Conservation (phyloP, 2,113 vertebrate genomes). For the Glaucidium brasilianum region DNA sequence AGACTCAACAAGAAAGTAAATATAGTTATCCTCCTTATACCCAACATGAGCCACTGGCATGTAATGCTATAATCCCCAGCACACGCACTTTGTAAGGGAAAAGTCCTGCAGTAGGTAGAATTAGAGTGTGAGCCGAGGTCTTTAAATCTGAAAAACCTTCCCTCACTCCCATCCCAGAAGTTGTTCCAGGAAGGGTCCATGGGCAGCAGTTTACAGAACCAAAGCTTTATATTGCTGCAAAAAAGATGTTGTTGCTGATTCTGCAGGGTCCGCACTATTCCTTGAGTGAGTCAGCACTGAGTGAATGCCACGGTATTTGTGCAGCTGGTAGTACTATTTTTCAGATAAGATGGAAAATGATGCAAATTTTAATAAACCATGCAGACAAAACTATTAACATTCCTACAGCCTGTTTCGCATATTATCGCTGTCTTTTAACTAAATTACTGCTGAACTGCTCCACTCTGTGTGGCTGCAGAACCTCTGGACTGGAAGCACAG, state of each 20-base stretch:
- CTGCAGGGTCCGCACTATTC: not conserved
- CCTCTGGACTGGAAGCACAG: not conserved
- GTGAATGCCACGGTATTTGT: not conserved
- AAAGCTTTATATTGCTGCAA: not conserved
- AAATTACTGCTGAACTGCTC: not conserved
- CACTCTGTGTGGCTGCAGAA: fast-evolving
- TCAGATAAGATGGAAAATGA: conserved; percentile 4
- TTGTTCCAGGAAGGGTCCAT: not conserved
- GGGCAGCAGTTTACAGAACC: not conserved
- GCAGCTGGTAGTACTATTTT: not conserved
- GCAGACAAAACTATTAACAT: conserved; percentile 5
- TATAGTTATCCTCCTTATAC: not conserved
- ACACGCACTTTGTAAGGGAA: not conserved
- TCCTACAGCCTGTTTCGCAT: not conserved
- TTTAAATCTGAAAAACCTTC: not conserved
- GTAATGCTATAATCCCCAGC: not conserved
- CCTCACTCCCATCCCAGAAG: not conserved
- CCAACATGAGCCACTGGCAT: not conserved
- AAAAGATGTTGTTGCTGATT: not conserved
- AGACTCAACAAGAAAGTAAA: not conserved
- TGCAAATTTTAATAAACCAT: conserved; percentile 5
- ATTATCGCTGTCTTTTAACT: not conserved
- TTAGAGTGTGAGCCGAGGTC: not conserved
- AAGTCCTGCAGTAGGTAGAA: not conserved
- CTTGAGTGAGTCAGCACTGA: not conserved